Base-by-base conservation (phyloP, 2,888 invertebrate species). In the Heliconius ethilla region DNA sequence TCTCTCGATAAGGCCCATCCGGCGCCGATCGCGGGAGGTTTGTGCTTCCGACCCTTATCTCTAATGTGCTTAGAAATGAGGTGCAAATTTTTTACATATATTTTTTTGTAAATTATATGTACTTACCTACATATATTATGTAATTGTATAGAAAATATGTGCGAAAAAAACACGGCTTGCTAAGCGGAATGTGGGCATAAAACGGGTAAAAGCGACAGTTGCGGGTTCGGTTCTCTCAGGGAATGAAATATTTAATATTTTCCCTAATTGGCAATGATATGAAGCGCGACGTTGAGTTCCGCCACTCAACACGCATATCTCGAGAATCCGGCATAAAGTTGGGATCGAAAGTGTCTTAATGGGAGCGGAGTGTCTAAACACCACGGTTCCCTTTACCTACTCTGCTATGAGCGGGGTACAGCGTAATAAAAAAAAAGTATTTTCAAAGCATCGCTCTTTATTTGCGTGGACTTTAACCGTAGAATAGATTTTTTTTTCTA, bases 1-100 rank as follows among this genome's bases (percentile, higher is more conserved):
- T n/a, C 73, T 59, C 79, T 78, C 75, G 75, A 78, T 78, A 78
- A 75, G 73, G 63, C 72, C 63, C 79, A 69, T 77, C 79, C 79
- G 79, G 73, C 66, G 69, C 29, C 77, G 77, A 70, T 76, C 73
- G 25, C 40, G 45, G 75, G 70, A 59, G 66, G 66, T 59, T 29
- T 27, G 33, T 59, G 62, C 70, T 40, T 77, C 79, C 70, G 70
- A 67, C 79, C 75, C 69, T 75, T 79, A 79, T 79, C 77, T 77
- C 67, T 77, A 77, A 65, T 70, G 29, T 37, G 62, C 67, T 27
- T n/a, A 75, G 75, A 65, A 63, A 67, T 67, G 70, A 75, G 75
- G 55, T 70, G 37, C 33, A 65, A 59, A 72, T 33, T 72, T 55
- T 72, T n/a, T n/a, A 59, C 51, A 29, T 33, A 55, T 33, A 27